Evolutionary conservation across 2,797 vertebrate species (phyloP).

Genomic region (Anguilla marmorata): DNA sequence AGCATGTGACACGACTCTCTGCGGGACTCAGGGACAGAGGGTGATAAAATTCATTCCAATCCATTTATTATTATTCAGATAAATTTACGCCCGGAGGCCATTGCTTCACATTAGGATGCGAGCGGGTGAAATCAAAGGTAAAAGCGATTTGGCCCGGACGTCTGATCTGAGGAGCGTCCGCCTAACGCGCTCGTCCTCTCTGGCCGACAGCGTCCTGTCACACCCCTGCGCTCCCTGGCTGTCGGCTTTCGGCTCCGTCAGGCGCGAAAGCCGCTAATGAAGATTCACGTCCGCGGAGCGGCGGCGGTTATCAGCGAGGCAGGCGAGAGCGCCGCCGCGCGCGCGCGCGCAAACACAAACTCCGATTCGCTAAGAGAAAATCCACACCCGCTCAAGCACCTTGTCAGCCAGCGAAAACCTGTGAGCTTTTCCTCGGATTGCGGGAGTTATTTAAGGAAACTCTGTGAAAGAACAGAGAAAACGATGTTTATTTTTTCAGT

Average conservation of each 20-base stretch:
- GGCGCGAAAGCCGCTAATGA: slow-evolving; percentile 31
- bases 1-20: background rate
- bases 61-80: slow-evolving; percentile 13
- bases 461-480: background rate
- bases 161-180: background rate
- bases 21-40: background rate
- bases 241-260: slow-evolving; percentile 32
- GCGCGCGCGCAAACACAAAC: background rate
- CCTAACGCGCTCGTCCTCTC: slow-evolving; percentile 15
- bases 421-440: background rate
- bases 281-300: slow-evolving; percentile 1
- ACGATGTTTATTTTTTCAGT: background rate
- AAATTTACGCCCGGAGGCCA: background rate
- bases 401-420: background rate
- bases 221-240: slow-evolving; percentile 24
- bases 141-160: background rate
- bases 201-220: slow-evolving; percentile 23
- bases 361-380: background rate
- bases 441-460: background rate
- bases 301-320: background rate
- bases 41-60: background rate
- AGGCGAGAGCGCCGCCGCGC: background rate
- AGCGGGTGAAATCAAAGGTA: background rate
- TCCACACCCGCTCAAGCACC: background rate
- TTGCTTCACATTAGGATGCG: background rate